These are phyloP conservation scores for Nannobrachium achirus DNA, from an alignment of 2,113 vertebrate species.

Conservation along the genomic window DNA sequence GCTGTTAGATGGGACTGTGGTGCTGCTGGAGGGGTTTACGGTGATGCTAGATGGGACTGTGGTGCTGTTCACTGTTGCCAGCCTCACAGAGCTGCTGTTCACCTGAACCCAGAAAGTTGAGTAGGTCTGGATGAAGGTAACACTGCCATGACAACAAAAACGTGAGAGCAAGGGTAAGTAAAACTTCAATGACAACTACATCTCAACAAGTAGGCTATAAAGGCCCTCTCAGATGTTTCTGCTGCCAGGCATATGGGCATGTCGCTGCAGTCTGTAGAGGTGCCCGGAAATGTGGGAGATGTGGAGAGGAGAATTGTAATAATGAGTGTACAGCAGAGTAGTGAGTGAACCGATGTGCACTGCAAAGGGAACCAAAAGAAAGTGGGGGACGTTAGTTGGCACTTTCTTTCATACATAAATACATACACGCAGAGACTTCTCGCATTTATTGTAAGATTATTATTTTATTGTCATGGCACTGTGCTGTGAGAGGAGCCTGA, in stretches of 20 bases:
- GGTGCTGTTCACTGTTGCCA: neutral
- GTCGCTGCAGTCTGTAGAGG: too few relatives aligned
- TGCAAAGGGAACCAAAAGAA: neutral
- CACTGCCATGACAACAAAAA: slow-evolving; percentile 40
- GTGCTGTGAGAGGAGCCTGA: too few relatives aligned
- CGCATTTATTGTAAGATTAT: too few relatives aligned
- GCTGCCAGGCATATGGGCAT: too few relatives aligned
- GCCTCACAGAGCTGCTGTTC: slow-evolving; percentile 47
- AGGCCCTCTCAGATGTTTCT: too few relatives aligned
- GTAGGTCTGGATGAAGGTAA: slow-evolving; percentile 56
- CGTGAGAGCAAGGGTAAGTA: neutral
- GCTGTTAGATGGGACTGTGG: neutral
- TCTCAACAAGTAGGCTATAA: neutral
- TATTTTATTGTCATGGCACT: too few relatives aligned
- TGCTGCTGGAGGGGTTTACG: neutral
- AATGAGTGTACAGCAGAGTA: too few relatives aligned
- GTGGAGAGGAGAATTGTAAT: too few relatives aligned
- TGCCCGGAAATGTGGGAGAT: too few relatives aligned
- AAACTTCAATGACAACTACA: neutral
- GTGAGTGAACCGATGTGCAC: too few relatives aligned
- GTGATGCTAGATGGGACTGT: neutral
- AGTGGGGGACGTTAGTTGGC: neutral
- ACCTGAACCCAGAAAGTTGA: slow-evolving; percentile 56
- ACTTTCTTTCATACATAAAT: too few relatives aligned
- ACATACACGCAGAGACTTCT: too few relatives aligned